These are phyloP conservation scores for Buteo buteo DNA, from an alignment of 2,113 vertebrate genomes.

Conservation along the genomic window DNA sequence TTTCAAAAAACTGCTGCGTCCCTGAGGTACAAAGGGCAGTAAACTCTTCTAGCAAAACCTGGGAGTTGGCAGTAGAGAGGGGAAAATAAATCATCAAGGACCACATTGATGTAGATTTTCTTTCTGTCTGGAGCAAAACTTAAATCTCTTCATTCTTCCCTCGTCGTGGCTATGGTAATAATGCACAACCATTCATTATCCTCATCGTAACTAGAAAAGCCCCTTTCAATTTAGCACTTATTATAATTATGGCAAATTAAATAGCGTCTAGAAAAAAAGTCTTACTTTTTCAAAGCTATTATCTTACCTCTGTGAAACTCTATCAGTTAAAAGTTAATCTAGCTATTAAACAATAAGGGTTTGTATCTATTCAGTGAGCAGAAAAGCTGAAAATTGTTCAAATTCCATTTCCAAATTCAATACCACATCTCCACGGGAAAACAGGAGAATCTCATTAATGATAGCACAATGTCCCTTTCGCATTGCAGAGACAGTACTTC, in stretches of 20 bases:
- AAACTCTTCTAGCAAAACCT: not conserved
- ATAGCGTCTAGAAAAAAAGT: not conserved
- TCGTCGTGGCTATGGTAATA: not conserved
- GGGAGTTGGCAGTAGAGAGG: not conserved
- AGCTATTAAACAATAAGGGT: constrained; percentile 1
- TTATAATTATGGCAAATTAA: constrained; percentile 41
- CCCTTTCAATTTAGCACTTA: constrained; percentile 46
- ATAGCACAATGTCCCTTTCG: not conserved
- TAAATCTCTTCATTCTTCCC: not conserved
- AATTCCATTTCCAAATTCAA: constrained; percentile 16
- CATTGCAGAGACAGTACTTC: not conserved
- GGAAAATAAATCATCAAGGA: not conserved
- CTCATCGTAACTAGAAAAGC: constrained; percentile 9
- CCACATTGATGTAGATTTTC: not conserved
- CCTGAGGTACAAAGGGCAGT: not conserved
- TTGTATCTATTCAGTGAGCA: not conserved
- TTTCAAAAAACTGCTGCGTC: not conserved
- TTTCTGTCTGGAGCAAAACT: not conserved
- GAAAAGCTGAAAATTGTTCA: constrained; percentile 7
- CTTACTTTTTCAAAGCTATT: constrained; percentile 4
- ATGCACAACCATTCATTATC: not conserved
- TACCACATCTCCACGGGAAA: not conserved
- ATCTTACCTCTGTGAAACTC: not conserved
- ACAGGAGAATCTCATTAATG: not conserved
- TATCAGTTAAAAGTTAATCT: constrained; percentile 1